Conservation (phyloP, 1,140 invertebrate species). For the Cherax quadricarinatus region DNA sequence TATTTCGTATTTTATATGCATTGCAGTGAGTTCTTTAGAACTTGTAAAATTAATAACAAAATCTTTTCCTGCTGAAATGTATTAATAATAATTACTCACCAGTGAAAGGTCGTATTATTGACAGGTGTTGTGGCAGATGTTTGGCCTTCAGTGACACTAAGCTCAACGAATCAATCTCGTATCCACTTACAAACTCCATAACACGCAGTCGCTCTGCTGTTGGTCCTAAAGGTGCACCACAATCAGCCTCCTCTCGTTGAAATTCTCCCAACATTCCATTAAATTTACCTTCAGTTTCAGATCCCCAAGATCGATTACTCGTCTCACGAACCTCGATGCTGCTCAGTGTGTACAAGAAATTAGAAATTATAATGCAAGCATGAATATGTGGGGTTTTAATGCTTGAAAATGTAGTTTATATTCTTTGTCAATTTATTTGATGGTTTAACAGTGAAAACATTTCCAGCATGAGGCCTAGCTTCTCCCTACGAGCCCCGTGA, state of each 20-base stretch:
- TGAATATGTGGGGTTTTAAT: too few relatives aligned
- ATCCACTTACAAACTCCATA: neutral
- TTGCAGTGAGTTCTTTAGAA: too few relatives aligned
- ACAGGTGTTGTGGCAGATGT: neutral
- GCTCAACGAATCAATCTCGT: neutral
- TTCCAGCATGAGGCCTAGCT: too few relatives aligned
- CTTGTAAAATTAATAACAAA: too few relatives aligned
- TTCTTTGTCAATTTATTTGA: too few relatives aligned
- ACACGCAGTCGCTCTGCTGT: neutral
- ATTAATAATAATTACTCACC: neutral
- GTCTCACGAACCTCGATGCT: constrained; percentile 15
- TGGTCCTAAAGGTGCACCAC: neutral
- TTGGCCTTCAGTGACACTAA: neutral
- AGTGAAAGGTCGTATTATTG: constrained; percentile 17
- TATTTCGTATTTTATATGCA: too few relatives aligned
- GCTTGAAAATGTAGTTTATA: too few relatives aligned
- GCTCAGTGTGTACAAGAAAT: too few relatives aligned
- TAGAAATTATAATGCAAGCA: too few relatives aligned
- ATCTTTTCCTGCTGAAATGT: too few relatives aligned
- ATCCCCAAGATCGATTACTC: neutral
- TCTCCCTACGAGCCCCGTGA: too few relatives aligned
- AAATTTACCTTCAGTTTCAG: neutral
- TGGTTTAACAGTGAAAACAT: too few relatives aligned
- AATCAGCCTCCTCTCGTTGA: constrained; percentile 19
- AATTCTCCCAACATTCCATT: constrained; percentile 10